These are phyloP conservation scores for Probosciger aterrimus DNA, from an alignment of 2,113 vertebrate genomes.

Conservation along the genomic window DNA sequence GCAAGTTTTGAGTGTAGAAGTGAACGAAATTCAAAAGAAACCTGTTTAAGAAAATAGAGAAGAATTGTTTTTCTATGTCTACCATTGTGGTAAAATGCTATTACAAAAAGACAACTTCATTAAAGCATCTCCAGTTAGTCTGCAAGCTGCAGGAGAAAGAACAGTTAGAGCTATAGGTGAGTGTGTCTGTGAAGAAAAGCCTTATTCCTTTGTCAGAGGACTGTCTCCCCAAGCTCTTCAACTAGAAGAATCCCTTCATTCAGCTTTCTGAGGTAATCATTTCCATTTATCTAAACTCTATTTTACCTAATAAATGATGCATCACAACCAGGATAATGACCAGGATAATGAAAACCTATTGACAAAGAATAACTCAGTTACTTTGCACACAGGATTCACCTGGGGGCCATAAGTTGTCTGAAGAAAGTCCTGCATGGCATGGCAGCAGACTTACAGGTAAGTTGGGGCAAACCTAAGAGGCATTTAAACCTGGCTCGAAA, in stretches of 20 bases:
- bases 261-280: background rate
- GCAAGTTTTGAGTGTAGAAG: constrained; percentile 92
- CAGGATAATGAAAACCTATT: background rate
- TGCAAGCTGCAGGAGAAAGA: background rate
- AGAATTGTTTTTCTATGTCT: background rate
- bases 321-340: background rate
- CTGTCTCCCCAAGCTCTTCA: background rate
- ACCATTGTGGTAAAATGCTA: background rate
- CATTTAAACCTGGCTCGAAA: background rate
- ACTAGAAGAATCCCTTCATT: background rate
- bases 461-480: background rate
- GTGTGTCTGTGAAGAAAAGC: background rate
- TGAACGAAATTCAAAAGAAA: constrained; percentile 96
- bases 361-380: background rate
- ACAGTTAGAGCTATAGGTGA: background rate
- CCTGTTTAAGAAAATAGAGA: constrained; percentile 65
- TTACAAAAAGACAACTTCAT: background rate
- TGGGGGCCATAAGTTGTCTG: background rate
- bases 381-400: background rate
- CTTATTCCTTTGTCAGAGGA: background rate
- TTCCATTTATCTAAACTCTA: background rate
- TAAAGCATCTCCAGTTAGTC: background rate
- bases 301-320: background rate
- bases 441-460: background rate
- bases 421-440: background rate